phyloP scores from a whole-genome alignment of 2,113 vertebrate genomes.

The Willisornis vidua region DNA sequence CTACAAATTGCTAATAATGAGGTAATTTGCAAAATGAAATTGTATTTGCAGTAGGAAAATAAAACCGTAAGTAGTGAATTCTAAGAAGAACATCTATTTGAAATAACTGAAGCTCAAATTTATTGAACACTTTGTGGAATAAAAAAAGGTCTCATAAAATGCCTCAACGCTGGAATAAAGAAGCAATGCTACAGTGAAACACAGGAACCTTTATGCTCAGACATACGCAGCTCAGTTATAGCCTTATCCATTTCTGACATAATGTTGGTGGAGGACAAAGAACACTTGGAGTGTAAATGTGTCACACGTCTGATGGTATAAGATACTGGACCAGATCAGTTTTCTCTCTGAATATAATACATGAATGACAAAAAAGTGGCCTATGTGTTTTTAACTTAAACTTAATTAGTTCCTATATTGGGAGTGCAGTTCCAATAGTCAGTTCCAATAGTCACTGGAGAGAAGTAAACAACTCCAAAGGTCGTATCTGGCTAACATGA shows the following conservation, averaged over 20 bases:
- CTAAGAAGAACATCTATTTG: background rate
- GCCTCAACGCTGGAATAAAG: background rate
- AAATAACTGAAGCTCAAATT: background rate
- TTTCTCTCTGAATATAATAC: background rate
- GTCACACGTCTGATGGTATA: background rate
- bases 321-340: background rate
- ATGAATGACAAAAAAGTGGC: background rate
- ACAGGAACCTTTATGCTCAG: background rate
- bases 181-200: background rate
- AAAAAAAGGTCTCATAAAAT: background rate
- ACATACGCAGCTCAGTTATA: background rate
- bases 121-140: background rate
- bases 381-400: background rate
- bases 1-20: slow-evolving; percentile 52
- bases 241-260: background rate
- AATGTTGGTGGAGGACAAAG: background rate
- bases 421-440: background rate
- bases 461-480: background rate
- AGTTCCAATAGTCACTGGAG: background rate
- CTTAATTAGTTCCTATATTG: background rate
- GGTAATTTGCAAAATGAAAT: slow-evolving; percentile 16
- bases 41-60: slow-evolving; percentile 37
- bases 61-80: background rate
- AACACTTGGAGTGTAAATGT: background rate
- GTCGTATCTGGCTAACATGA: background rate